Percentiles rank a stretch among this genome's conserved stretches.
phyloP scores from a whole-genome alignment of 2,888 invertebrate genomes.

The Adineta ricciae region DNA sequence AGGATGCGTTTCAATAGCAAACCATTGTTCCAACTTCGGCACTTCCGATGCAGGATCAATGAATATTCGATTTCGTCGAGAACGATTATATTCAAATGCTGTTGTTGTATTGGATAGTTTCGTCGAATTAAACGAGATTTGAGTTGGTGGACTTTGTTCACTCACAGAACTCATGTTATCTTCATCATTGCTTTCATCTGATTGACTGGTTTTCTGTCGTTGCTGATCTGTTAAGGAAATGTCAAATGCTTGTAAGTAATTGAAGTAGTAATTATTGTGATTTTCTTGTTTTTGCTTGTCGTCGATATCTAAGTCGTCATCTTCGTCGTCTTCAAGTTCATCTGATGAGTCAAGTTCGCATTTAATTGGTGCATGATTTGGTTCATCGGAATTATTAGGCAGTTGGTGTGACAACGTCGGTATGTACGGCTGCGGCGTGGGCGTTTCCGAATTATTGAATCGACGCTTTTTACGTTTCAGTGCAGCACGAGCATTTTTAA shows the following conservation, averaged over 20 bases:
- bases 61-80: conserved; percentile 91
- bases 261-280: background rate
- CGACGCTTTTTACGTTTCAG: conserved; percentile 65
- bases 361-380: background rate
- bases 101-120: background rate
- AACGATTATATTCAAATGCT: conserved; percentile 61
- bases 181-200: conserved; percentile 1
- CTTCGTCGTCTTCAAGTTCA: background rate
- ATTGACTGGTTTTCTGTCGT: background rate
- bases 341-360: background rate
- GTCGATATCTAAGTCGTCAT: background rate
- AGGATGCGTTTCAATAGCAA: conserved; percentile 91
- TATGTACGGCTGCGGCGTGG: background rate
- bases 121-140: background rate
- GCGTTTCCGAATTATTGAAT: background rate
- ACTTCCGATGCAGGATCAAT: conserved; percentile 98
- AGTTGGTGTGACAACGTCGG: background rate
- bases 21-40: conserved; percentile 64
- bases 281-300: conserved; percentile 2
- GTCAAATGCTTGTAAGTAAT: conserved; percentile 18
- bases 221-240: conserved; percentile 15
- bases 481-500: conserved; percentile 90
- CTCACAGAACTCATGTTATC: background rate
- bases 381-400: background rate
- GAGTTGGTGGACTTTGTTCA: conserved; percentile 2